A percentile compares a stretch with the other conserved stretches of the same genome.
Evolutionary conservation across 2,113 vertebrate genomes (phyloP).

Genomic region (Ceratotherium simum): DNA sequence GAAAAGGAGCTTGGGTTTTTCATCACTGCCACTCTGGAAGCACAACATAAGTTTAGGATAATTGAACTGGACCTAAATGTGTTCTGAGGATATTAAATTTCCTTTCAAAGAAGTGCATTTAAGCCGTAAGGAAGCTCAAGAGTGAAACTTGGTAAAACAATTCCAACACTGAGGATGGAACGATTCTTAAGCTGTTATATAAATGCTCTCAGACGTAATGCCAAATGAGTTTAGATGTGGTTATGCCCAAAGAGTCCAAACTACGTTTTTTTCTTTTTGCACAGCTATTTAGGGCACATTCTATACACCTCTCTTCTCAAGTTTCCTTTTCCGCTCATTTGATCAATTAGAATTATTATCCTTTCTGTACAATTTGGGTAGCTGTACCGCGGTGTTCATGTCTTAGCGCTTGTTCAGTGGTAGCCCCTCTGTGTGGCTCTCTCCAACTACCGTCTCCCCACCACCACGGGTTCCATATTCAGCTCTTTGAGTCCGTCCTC

Average conservation of each 20-base stretch:
- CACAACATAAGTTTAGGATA: not conserved
- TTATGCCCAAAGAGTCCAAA: not conserved
- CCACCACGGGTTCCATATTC: not conserved
- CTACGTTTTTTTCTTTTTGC: not conserved
- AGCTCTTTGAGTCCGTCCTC: not conserved
- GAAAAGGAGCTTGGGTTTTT: slow-evolving; percentile 19
- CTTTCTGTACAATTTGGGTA: accelerated
- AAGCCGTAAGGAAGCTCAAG: not conserved
- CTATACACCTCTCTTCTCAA: not conserved
- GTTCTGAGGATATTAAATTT: not conserved
- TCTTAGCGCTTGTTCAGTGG: accelerated
- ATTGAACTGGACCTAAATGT: not conserved
- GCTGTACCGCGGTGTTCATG: accelerated
- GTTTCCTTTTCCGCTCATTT: not conserved
- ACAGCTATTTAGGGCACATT: not conserved
- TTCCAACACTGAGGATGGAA: not conserved
- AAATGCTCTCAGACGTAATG: not conserved
- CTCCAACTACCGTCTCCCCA: not conserved
- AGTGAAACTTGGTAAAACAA: not conserved
- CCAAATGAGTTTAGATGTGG: not conserved
- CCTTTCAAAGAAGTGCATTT: not conserved
- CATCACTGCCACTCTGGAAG: accelerated
- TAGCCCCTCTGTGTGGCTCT: not conserved
- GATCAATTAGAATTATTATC: accelerated
- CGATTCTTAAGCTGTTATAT: not conserved